Evolutionary conservation across 2,113 vertebrate species (phyloP).

Genomic region (Clarias magur): DNA sequence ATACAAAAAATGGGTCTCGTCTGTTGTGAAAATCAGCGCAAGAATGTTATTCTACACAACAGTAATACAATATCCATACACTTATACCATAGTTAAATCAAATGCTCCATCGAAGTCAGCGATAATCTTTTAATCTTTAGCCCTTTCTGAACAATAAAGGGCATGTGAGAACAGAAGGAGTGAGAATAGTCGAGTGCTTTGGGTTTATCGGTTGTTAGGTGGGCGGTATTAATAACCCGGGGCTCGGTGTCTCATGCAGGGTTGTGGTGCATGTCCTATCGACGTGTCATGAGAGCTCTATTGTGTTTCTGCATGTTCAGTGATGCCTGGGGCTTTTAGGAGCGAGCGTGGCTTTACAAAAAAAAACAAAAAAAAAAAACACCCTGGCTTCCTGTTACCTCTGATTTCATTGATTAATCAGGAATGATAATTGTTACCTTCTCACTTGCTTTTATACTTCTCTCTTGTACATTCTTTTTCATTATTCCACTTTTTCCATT

Average conservation of each 20-base stretch:
- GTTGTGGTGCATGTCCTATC: slow-evolving; percentile 14
- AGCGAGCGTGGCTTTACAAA: not conserved
- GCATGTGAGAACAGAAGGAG: not conserved
- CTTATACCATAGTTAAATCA: not conserved
- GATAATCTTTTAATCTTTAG: not conserved
- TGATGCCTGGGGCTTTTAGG: slow-evolving; percentile 9
- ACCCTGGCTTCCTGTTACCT: slow-evolving; percentile 21
- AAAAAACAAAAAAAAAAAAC: not conserved
- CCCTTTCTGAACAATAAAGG: not conserved
- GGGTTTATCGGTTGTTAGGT: slow-evolving; percentile 15
- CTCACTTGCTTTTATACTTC: not conserved
- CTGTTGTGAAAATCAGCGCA: not conserved
- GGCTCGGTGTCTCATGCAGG: not conserved
- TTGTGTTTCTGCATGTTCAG: slow-evolving; percentile 7
- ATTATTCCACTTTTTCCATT: not conserved
- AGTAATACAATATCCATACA: too few species aligned
- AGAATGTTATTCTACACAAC: not conserved
- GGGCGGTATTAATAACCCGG: slow-evolving; percentile 32
- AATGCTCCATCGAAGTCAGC: not conserved
- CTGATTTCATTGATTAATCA: slow-evolving; percentile 29
- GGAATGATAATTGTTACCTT: not conserved
- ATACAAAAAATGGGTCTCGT: not conserved
- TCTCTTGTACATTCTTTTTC: not conserved
- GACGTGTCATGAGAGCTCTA: slow-evolving; percentile 8
- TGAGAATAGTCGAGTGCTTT: not conserved